A percentile compares a stretch with the other conserved stretches of the same genome.
Evolutionary conservation across 2,113 vertebrate genomes (phyloP).

Genomic region (Edolisoma coerulescens): DNA sequence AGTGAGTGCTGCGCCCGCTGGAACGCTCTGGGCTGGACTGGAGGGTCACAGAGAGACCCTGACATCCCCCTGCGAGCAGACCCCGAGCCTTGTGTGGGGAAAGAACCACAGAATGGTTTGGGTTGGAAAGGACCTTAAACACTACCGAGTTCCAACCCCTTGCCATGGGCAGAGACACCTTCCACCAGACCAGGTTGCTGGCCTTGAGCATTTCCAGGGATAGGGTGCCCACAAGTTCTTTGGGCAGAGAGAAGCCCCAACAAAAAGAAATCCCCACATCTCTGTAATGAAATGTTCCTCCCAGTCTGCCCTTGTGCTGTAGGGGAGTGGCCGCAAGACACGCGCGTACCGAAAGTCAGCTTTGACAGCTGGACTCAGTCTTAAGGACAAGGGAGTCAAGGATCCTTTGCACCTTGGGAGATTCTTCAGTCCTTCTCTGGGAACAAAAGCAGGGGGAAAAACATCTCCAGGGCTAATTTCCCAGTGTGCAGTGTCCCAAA

Average conservation of each 20-base stretch:
- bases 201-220: not conserved
- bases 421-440: not conserved
- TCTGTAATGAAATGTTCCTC: not conserved
- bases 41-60: not conserved
- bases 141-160: not conserved
- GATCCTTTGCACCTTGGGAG: not conserved
- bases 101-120: not conserved
- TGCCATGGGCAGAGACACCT: not conserved
- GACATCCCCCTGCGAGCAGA: accelerated
- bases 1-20: conserved; percentile 76
- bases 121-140: not conserved
- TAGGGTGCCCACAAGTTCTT: not conserved
- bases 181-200: not conserved
- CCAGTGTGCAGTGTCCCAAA: not conserved
- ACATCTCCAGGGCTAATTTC: not conserved
- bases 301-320: not conserved
- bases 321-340: not conserved
- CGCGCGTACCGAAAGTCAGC: accelerated
- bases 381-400: not conserved
- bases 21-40: not conserved
- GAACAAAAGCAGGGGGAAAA: not conserved
- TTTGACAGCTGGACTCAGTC: not conserved
- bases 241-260: not conserved
- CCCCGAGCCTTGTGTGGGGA: not conserved
- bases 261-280: not conserved